Evolutionary conservation across 2,113 vertebrate genomes (phyloP).

Genomic region (Coreoperca whiteheadi): DNA sequence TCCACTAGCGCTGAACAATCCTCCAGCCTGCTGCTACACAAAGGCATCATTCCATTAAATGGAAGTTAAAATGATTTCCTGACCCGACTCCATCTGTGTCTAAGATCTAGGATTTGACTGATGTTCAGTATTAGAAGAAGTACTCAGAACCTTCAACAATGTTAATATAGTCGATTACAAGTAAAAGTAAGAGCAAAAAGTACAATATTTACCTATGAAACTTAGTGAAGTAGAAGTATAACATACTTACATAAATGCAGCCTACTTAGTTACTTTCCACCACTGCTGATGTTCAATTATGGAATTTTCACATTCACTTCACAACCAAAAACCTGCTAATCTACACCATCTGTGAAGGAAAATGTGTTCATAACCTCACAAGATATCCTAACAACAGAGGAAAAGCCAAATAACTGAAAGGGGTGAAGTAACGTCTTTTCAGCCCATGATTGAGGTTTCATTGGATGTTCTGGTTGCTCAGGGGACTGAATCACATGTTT

Average conservation of each 20-base stretch:
- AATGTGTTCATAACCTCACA: neutral
- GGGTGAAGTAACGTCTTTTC: neutral
- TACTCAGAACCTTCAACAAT: neutral
- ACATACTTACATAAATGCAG: no score
- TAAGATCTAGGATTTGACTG: neutral
- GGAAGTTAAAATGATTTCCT: neutral
- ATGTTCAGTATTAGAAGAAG: neutral
- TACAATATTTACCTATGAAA: no score
- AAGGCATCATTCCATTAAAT: constrained; percentile 6
- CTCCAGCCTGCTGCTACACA: neutral
- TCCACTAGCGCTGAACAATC: neutral
- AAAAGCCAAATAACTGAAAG: neutral
- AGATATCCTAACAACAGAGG: neutral
- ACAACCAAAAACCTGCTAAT: neutral
- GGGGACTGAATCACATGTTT: constrained; percentile 31
- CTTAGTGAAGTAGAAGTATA: neutral
- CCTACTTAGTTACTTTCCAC: neutral
- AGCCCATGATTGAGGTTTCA: constrained; percentile 4
- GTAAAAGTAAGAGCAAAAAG: neutral
- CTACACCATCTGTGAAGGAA: neutral
- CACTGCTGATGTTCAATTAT: neutral
- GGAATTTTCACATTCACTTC: neutral
- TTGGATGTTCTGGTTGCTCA: neutral
- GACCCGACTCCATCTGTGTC: neutral
- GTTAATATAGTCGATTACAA: neutral